phyloP scores from a whole-genome alignment of 2,797 vertebrate species.

The Tarsius wallacei region DNA sequence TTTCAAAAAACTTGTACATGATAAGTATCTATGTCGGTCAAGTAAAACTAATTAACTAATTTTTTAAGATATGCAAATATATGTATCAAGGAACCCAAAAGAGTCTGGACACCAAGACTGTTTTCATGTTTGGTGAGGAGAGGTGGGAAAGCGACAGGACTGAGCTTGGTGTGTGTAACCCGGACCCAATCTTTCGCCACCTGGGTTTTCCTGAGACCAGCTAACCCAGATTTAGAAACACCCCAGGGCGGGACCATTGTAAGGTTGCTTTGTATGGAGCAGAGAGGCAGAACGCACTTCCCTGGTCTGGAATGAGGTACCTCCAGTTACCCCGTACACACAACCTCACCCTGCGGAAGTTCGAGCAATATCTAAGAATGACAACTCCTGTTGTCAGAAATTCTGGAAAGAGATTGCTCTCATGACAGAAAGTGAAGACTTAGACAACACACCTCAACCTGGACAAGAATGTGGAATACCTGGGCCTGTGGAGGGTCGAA shows the following conservation, averaged over 20 bases:
- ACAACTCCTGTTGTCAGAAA: background rate
- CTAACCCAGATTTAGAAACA: background rate
- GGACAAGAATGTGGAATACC: background rate
- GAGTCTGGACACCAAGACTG: background rate
- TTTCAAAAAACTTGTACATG: background rate
- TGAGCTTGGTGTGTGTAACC: background rate
- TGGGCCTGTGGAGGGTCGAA: background rate
- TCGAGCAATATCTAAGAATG: background rate
- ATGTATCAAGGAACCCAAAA: background rate
- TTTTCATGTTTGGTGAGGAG: background rate
- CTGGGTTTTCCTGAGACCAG: background rate
- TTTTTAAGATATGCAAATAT: background rate
- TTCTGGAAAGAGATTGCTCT: background rate
- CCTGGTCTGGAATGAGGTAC: background rate
- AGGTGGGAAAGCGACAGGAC: background rate
- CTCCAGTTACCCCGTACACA: background rate
- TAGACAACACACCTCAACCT: background rate
- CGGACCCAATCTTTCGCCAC: background rate
- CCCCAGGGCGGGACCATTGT: background rate
- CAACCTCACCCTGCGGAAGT: background rate
- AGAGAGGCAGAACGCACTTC: background rate
- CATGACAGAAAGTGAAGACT: background rate
- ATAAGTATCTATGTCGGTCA: background rate
- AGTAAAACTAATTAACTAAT: background rate
- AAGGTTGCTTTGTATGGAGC: no score